Evolutionary conservation across 1,140 invertebrate species (phyloP).

Genomic region (Cryptotermes secundus): DNA sequence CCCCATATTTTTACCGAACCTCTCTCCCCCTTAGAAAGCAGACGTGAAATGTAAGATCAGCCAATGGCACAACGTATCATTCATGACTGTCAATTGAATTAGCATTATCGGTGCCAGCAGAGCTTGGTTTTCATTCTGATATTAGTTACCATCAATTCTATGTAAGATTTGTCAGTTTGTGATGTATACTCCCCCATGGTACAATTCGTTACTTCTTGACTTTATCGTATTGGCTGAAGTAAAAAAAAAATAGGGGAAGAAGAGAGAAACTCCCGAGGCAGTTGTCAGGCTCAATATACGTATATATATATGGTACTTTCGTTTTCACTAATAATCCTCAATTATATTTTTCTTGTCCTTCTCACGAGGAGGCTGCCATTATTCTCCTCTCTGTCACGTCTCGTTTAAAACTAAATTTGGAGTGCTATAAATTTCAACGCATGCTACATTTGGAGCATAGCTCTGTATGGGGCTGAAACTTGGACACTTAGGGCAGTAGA

Average conservation of each 20-base stretch:
- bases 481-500: too few relatives aligned
- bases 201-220: not conserved
- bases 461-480: too few relatives aligned
- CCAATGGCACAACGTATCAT: too few relatives aligned
- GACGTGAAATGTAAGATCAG: too few relatives aligned
- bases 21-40: too few relatives aligned
- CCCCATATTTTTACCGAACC: too few relatives aligned
- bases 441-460: too few relatives aligned
- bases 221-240: not conserved
- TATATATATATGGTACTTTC: too few relatives aligned
- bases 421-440: too few relatives aligned
- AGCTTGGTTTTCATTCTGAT: not conserved
- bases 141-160: not conserved
- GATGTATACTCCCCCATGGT: not conserved
- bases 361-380: not conserved
- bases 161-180: not conserved
- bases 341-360: not conserved
- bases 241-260: not conserved
- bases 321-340: not conserved
- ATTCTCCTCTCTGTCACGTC: not conserved
- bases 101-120: not conserved
- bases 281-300: not conserved
- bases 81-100: not conserved
- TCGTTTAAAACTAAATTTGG: too few relatives aligned
- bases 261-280: not conserved